Percentiles rank a stretch among this genome's conserved stretches.
Evolutionary conservation across 2,113 vertebrate genomes (phyloP).

Genomic region (Rhipidura dahli): DNA sequence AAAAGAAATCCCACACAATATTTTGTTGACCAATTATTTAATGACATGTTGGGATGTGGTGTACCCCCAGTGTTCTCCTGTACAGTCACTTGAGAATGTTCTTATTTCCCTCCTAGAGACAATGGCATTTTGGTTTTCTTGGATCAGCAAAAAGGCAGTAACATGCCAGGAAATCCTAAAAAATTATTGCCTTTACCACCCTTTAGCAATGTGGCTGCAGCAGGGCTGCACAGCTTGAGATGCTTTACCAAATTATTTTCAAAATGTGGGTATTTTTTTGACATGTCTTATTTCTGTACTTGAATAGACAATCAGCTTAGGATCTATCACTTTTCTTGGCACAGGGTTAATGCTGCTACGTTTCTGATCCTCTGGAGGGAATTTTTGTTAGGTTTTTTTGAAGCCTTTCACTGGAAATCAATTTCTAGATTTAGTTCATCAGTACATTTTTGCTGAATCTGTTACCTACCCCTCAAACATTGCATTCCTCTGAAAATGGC

Average conservation of each 20-base stretch:
- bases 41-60: background rate
- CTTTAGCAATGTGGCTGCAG: background rate
- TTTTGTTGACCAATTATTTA: background rate
- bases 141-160: conserved; percentile 15
- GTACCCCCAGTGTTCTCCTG: background rate
- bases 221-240: conserved; percentile 17
- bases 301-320: conserved; percentile 3
- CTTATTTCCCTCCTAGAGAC: background rate
- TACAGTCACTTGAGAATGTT: background rate
- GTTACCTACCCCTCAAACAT: background rate
- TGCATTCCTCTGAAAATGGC: background rate
- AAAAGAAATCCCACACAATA: background rate
- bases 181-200: conserved; percentile 10
- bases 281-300: conserved; percentile 15
- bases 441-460: background rate
- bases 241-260: conserved; percentile 37
- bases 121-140: background rate
- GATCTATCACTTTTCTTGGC: conserved; percentile 1
- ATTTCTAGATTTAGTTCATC: background rate
- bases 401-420: background rate
- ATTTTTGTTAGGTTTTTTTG: background rate
- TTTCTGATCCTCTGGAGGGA: background rate
- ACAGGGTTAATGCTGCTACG: background rate
- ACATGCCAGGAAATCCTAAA: background rate
- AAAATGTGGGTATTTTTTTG: background rate